phyloP scores from a whole-genome alignment of 2,797 vertebrate genomes.

The Tauraco hartlaubi region DNA sequence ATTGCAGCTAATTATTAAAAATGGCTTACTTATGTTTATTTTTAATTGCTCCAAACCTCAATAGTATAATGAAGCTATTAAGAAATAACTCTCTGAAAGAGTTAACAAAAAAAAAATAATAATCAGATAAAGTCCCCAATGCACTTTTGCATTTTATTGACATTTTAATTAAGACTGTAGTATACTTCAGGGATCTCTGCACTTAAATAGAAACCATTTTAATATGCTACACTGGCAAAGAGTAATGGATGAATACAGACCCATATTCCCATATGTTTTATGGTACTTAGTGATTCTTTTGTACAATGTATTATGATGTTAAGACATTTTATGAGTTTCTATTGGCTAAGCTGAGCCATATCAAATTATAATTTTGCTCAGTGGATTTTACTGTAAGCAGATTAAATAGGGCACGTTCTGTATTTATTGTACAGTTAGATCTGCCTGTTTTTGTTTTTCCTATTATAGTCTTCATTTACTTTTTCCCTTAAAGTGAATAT shows the following conservation, averaged over 20 bases:
- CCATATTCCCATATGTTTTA: conserved; percentile 80
- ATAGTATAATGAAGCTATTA: conserved; percentile 61
- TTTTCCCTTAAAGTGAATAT: conserved; percentile 56
- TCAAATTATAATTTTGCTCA: conserved; percentile 83
- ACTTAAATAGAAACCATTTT: conserved; percentile 84
- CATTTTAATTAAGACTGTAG: conserved; percentile 83
- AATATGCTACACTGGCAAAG: conserved; percentile 78
- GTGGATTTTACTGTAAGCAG: conserved; percentile 81
- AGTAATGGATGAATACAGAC: conserved; percentile 79
- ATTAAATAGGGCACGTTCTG: conserved; percentile 76
- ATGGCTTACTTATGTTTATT: conserved; percentile 60
- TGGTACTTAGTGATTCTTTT: conserved; percentile 80
- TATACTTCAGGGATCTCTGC: conserved; percentile 79
- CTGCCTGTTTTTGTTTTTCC: conserved; percentile 63
- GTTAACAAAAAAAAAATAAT: conserved; percentile 61
- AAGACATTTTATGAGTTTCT: conserved; percentile 80
- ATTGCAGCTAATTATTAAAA: conserved; percentile 61
- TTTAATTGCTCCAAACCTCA: conserved; percentile 63
- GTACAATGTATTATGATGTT: conserved; percentile 80
- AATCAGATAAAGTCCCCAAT: conserved; percentile 68
- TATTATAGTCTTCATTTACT: conserved; percentile 65
- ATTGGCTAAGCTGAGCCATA: conserved; percentile 79
- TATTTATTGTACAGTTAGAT: conserved; percentile 67
- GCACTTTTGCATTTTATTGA: conserved; percentile 81
- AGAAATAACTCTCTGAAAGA: conserved; percentile 67